Percentiles rank a stretch among this genome's conserved stretches.
phyloP scores from a whole-genome alignment of 2,888 invertebrate species.

The Coleophora flavipennella region DNA sequence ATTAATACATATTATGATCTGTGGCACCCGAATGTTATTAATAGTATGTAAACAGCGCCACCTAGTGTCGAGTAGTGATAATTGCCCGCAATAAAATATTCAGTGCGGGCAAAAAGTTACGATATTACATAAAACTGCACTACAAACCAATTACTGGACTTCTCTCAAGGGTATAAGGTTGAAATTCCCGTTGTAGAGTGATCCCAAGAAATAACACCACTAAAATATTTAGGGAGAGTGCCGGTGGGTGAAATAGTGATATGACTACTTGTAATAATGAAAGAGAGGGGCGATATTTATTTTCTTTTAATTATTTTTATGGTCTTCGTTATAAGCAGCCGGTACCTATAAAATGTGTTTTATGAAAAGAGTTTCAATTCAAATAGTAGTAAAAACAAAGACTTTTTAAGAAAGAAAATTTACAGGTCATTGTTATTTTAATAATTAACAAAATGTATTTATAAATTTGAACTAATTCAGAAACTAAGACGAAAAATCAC shows the following conservation, averaged over 20 bases:
- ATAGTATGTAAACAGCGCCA: conserved; percentile 16
- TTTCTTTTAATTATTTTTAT: conserved; percentile 25
- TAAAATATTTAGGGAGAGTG: conserved; percentile 48
- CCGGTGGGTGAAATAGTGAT: conserved; percentile 41
- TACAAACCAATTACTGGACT: too few species aligned
- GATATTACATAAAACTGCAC: conserved; percentile 33
- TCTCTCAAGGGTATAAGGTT: conserved; percentile 18
- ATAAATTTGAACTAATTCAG: too few species aligned
- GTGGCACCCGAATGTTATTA: too few species aligned
- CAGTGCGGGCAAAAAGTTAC: conserved; percentile 47
- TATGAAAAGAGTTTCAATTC: too few species aligned
- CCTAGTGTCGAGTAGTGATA: conserved; percentile 24
- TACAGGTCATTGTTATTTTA: not conserved
- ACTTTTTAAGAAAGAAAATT: not conserved
- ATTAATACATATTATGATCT: too few species aligned
- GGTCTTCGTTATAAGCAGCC: too few species aligned
- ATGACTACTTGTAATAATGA: conserved; percentile 26
- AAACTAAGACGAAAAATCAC: too few species aligned
- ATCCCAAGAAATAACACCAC: conserved; percentile 36
- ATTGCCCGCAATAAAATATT: conserved; percentile 42
- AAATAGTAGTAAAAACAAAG: too few species aligned
- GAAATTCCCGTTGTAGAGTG: conserved; percentile 19
- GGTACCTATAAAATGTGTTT: too few species aligned
- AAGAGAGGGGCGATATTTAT: conserved; percentile 21
- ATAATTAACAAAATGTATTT: not conserved